Conservation (phyloP, 2,113 vertebrate species). For the Hippocampus comes region DNA sequence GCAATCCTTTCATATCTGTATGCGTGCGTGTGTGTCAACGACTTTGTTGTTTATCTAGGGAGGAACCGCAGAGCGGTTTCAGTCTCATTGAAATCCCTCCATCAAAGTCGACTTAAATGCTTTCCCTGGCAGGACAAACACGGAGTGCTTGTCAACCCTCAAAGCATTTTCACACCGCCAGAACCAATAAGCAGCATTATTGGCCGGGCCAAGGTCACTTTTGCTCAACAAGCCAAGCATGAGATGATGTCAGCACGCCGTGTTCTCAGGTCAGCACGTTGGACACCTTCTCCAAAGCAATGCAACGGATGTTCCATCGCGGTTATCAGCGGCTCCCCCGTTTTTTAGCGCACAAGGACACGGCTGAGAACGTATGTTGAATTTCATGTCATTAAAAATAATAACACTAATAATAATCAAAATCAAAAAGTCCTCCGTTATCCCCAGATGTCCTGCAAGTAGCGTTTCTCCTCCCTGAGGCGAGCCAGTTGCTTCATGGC, state of each 20-base stretch:
- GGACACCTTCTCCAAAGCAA: conserved; percentile 36
- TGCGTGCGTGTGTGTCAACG: conserved; percentile 19
- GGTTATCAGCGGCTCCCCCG: conserved; percentile 28
- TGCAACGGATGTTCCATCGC: conserved; percentile 36
- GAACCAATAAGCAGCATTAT: conserved; percentile 46
- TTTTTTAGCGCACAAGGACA: conserved; percentile 41
- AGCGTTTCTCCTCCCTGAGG: conserved; percentile 83
- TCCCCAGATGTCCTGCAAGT: conserved; percentile 93
- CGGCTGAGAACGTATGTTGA: conserved; percentile 37
- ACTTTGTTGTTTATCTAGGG: conserved; percentile 33
- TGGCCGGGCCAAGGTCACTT: conserved; percentile 53
- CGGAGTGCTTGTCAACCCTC: conserved; percentile 38
- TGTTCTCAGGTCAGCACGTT: conserved; percentile 47
- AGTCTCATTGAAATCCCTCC: conserved; percentile 41
- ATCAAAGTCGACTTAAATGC: conserved; percentile 44
- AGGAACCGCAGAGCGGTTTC: conserved; percentile 20
- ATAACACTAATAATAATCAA: not conserved
- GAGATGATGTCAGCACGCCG: conserved; percentile 45
- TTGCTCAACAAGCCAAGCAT: conserved; percentile 52
- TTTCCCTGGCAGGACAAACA: conserved; percentile 44
- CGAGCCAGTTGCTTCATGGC: conserved; percentile 82
- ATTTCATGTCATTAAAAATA: conserved; percentile 17
- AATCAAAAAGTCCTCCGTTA: conserved; percentile 53
- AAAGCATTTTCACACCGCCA: conserved; percentile 59
- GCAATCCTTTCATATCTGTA: not conserved